phyloP scores from a whole-genome alignment of 2,113 vertebrate species.

The Trogon surrucura region DNA sequence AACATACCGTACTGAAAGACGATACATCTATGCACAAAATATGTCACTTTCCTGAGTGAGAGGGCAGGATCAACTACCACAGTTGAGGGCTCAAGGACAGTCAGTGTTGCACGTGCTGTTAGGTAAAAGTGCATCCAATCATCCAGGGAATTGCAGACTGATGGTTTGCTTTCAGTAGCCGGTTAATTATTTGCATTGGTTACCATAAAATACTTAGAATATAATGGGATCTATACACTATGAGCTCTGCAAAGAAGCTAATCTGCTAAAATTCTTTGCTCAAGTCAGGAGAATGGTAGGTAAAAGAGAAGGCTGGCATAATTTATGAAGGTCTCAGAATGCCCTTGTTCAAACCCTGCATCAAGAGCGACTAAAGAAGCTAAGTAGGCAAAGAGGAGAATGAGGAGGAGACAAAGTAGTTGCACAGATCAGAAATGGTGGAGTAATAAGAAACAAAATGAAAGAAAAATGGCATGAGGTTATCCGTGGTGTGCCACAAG shows the following conservation, averaged over 20 bases:
- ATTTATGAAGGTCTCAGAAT: background rate
- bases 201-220: background rate
- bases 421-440: background rate
- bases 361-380: background rate
- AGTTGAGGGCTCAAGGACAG: background rate
- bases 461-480: background rate
- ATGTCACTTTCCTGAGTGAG: background rate
- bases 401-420: background rate
- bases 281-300: background rate
- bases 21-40: background rate
- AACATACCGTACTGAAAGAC: background rate
- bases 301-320: background rate
- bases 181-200: background rate
- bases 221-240: background rate
- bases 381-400: background rate
- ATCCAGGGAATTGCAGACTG: background rate
- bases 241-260: background rate
- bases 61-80: background rate
- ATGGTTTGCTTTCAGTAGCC: background rate
- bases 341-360: background rate
- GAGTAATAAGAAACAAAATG: background rate
- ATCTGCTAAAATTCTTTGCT: background rate
- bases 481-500: constrained; percentile 13
- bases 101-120: background rate
- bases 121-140: background rate